Base-by-base conservation (phyloP, 1,140 invertebrate species). In the Hetaerina americana region DNA sequence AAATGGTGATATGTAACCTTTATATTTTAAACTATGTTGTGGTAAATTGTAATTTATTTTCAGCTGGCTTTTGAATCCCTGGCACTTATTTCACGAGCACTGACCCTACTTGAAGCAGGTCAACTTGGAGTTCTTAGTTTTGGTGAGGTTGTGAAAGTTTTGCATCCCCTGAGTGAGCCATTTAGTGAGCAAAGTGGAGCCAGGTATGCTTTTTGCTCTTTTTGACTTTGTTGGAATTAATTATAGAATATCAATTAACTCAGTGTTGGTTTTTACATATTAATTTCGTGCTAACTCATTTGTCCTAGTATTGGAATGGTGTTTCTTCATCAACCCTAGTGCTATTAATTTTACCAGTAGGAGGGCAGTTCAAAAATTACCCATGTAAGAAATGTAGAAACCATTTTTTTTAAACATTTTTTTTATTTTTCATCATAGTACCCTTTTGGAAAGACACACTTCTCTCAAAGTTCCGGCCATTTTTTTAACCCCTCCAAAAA, bases 51-150 rank as follows among this genome's bases (percentile, higher is more conserved):
- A 73, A 24, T 74, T 73, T 70, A 26, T 72, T 76, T 77, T 66
- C 78, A 89, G 82, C 82, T 99, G 68, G 95, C 97, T 0, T 95
- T 98, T 79, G 95, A 99, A 79, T 95, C 96, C 24, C 84, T 99
- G 1, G 93, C 95, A 0, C 81, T 98, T 18, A 92, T 99, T 10
- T 94, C 94, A 1, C 89, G 92, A 83, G 96, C 97, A 0, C 83
- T 99, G 68, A 92, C 90, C 3, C 85, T 98, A 57, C 83, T 99
- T 5, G 97, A 99, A 84, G 93, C 93, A 74, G 97, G 97, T 1
- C 88, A 97, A 77, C 81, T 99, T 5, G 88, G 89, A 6, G 89
- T 99, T 10, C 83, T 97, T 22, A 97, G 94, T 79, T 99, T 96
- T 84, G 97, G 97, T 0, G 94, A 97, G 80, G 81, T 85, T 8